These are phyloP conservation scores for Sarcophaga peregrina DNA, from an alignment of 1,140 invertebrate genomes.

Conservation along the genomic window DNA sequence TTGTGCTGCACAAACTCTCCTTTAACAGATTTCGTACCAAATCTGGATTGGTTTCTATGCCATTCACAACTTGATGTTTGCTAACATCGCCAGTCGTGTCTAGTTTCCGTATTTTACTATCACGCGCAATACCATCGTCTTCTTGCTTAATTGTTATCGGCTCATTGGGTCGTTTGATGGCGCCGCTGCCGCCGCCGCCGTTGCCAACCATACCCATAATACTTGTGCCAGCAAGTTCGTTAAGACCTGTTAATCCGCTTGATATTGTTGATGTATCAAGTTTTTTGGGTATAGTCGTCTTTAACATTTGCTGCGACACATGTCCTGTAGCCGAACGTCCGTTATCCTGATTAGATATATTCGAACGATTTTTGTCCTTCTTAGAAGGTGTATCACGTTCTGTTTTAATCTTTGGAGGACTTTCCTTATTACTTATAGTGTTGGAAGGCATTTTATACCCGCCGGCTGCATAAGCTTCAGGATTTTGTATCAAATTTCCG, in stretches of 20 bases:
- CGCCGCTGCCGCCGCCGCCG: conserved; percentile 45
- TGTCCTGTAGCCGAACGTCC: not conserved
- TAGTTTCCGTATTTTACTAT: conserved; percentile 58
- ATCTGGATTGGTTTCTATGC: conserved; percentile 65
- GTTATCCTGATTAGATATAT: not conserved
- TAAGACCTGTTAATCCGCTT: conserved; percentile 36
- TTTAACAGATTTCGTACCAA: conserved; percentile 63
- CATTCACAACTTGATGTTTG: conserved; percentile 50
- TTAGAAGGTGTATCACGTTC: conserved; percentile 45
- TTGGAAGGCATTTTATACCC: conserved; percentile 27
- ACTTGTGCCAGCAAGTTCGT: conserved; percentile 50
- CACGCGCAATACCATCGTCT: conserved; percentile 49
- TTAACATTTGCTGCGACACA: not conserved
- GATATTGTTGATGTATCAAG: not conserved
- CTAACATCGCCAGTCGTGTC: conserved; percentile 52
- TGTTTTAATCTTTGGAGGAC: conserved; percentile 25
- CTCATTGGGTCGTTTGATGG: conserved; percentile 58
- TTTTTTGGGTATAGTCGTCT: conserved; percentile 14
- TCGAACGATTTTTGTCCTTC: conserved; percentile 46
- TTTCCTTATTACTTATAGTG: conserved; percentile 44
- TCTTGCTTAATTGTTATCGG: conserved; percentile 53
- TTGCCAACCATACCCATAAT: conserved; percentile 47
- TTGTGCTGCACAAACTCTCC: conserved; percentile 60
- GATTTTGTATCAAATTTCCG: conserved; percentile 34
- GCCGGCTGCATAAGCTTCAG: conserved; percentile 6